Conservation (phyloP, 2,113 vertebrate genomes). For the Actenoides hombroni region DNA sequence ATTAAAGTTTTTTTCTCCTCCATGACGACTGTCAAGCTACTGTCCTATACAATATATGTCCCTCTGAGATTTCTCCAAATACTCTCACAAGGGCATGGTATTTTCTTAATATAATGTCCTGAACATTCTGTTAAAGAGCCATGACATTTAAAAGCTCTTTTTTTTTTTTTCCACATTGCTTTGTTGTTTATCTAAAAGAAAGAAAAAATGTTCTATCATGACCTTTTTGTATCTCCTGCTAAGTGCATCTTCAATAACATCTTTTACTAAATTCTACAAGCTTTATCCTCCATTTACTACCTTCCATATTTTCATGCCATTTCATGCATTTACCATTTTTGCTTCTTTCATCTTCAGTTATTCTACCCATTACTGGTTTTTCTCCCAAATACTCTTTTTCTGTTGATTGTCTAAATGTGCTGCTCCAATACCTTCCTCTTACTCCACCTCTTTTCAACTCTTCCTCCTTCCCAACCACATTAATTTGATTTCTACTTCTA, state of each 20-base stretch:
- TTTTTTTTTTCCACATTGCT: neutral
- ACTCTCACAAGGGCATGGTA: neutral
- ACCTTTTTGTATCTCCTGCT: neutral
- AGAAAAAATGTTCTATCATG: neutral
- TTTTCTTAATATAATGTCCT: neutral
- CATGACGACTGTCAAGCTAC: neutral
- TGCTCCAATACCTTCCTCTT: neutral
- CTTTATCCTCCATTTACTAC: neutral
- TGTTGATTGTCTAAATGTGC: neutral
- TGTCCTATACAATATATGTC: neutral
- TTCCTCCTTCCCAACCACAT: neutral
- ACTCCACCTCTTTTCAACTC: neutral
- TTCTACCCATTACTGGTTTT: neutral
- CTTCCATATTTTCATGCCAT: neutral
- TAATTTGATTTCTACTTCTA: neutral
- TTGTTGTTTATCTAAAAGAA: neutral
- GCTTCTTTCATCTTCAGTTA: neutral
- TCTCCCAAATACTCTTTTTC: neutral
- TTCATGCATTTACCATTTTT: neutral
- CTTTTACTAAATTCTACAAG: neutral
- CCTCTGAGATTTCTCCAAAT: neutral
- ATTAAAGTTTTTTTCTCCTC: neutral
- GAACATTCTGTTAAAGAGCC: neutral
- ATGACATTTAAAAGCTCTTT: neutral
- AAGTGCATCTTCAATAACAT: neutral